A percentile compares a stretch with the other conserved stretches of the same genome.
phyloP scores from a whole-genome alignment of 2,888 invertebrate genomes.

The Ochropleura plecta region DNA sequence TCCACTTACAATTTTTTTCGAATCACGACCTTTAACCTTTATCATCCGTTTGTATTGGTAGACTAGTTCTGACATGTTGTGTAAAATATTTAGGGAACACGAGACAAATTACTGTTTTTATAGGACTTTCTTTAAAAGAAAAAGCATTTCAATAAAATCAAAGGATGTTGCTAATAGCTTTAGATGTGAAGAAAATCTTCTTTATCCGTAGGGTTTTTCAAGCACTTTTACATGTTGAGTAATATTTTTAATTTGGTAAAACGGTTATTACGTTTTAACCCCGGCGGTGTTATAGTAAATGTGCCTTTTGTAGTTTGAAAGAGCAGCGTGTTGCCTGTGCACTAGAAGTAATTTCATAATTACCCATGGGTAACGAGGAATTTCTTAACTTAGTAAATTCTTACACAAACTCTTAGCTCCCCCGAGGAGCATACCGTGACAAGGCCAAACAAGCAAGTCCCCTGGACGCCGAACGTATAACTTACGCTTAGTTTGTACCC shows the following conservation, averaged over 20 bases:
- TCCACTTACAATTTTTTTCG: not conserved
- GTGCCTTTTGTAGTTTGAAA: not conserved
- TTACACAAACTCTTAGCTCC: not conserved
- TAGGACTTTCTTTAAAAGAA: not conserved
- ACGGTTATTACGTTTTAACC: not conserved
- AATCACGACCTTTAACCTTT: not conserved
- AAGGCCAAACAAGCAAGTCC: conserved; percentile 22
- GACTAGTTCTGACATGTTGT: not conserved
- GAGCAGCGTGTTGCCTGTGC: not conserved
- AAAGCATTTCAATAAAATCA: not conserved
- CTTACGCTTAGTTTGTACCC: conserved; percentile 19
- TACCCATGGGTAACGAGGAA: not conserved
- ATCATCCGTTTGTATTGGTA: not conserved
- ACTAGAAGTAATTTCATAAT: not conserved
- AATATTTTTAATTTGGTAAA: not conserved
- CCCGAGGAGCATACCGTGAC: not conserved
- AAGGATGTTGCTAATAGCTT: not conserved
- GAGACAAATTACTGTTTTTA: not conserved
- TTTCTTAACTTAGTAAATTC: not conserved
- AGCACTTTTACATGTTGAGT: not conserved
- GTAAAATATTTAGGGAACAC: not conserved
- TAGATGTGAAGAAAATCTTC: not conserved
- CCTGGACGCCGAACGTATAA: conserved; percentile 7
- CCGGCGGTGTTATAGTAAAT: not conserved
- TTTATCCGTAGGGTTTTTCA: not conserved